These are phyloP conservation scores for Xestoiulus laeticollis DNA, from an alignment of 2,888 invertebrate species.

Conservation along the genomic window DNA sequence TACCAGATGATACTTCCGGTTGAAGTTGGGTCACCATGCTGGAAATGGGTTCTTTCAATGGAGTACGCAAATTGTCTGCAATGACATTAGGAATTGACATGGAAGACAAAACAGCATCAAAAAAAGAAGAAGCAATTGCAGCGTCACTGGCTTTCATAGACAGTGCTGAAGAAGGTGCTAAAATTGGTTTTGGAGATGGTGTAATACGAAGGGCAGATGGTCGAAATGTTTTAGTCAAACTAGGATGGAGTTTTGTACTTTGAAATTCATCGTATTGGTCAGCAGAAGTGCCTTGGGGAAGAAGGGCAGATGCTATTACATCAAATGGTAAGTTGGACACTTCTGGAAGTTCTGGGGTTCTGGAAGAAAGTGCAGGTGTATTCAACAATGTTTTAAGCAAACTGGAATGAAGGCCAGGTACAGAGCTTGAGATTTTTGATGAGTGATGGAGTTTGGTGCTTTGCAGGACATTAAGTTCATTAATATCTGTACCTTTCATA, in stretches of 20 bases:
- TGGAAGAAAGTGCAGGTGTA: neutral
- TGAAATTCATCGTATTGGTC: neutral
- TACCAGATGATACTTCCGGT: neutral
- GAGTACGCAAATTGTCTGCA: neutral
- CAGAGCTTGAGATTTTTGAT: neutral
- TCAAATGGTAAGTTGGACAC: neutral
- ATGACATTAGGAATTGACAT: neutral
- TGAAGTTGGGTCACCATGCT: neutral
- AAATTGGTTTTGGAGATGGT: neutral
- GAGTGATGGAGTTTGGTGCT: neutral
- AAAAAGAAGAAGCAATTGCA: neutral
- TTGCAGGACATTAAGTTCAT: neutral
- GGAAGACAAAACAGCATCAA: neutral
- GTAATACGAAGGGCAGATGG: neutral
- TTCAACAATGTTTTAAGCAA: neutral
- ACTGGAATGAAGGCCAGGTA: neutral
- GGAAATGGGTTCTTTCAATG: neutral
- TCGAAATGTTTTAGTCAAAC: slow-evolving; percentile 10
- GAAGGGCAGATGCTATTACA: neutral
- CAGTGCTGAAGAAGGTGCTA: neutral
- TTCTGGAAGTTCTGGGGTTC: neutral
- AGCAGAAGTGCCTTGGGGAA: neutral
- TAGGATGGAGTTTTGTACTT: neutral
- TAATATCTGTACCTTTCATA: neutral
- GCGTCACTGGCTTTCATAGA: neutral